Percentiles rank a stretch among this genome's conserved stretches.
phyloP scores from a whole-genome alignment of 2,888 invertebrate genomes.

The Cephus pygmeus region DNA sequence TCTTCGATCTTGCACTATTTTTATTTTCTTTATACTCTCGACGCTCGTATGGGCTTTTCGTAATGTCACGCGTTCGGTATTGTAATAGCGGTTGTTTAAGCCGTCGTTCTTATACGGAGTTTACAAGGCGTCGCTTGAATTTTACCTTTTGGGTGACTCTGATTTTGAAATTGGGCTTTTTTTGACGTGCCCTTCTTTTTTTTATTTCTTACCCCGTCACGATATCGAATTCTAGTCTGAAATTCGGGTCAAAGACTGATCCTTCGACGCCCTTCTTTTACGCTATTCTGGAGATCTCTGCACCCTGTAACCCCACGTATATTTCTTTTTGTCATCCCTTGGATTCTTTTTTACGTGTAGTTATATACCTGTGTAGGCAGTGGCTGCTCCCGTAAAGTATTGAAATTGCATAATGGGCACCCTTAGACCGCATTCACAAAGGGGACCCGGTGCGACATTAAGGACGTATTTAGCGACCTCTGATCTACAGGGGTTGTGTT shows the following conservation, averaged over 20 bases:
- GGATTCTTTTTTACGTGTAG: not conserved
- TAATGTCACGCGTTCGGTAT: not conserved
- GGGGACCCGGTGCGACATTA: constrained; percentile 41
- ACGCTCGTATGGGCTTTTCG: not conserved
- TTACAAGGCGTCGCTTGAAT: not conserved
- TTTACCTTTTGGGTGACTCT: not conserved
- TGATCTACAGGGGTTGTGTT: constrained; percentile 14
- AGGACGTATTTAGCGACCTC: constrained; percentile 54
- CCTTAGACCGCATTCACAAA: constrained; percentile 19
- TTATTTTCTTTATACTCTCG: not conserved
- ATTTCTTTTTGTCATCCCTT: not conserved
- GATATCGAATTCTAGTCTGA: not conserved
- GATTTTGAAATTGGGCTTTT: not conserved
- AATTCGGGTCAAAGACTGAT: not conserved
- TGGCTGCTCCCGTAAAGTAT: not conserved
- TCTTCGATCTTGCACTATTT: not conserved
- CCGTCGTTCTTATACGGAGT: not conserved
- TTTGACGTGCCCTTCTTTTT: not conserved
- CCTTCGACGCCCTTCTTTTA: not conserved
- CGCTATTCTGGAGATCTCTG: not conserved
- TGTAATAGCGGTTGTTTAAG: not conserved
- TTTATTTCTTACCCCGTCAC: not conserved
- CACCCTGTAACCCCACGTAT: not conserved
- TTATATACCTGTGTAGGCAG: not conserved
- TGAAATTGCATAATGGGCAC: constrained; percentile 6